phyloP scores from a whole-genome alignment of 1,140 invertebrate species.

The Trichonephila clavipes region DNA sequence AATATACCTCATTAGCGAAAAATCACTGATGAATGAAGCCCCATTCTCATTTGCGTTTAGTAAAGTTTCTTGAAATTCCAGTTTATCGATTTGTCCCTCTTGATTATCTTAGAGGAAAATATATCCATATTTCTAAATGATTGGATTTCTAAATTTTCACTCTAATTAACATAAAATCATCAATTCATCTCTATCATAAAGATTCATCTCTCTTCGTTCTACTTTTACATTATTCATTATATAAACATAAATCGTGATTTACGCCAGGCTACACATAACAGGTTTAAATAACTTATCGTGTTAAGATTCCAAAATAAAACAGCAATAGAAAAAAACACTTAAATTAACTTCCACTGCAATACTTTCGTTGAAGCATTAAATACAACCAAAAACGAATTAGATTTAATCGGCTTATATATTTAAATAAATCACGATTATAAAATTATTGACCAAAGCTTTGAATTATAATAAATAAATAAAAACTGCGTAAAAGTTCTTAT shows the following conservation, averaged over 20 bases:
- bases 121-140: neutral
- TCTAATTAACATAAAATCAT: neutral
- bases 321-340: neutral
- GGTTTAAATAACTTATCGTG: neutral
- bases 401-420: no score
- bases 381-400: no score
- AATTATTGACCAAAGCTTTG: no score
- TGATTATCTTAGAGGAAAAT: neutral
- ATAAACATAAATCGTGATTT: neutral
- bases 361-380: no score
- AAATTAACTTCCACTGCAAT: neutral
- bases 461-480: no score
- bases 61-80: neutral
- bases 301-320: neutral
- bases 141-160: neutral
- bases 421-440: no score
- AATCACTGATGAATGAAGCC: no score
- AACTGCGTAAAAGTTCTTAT: no score
- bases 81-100: neutral
- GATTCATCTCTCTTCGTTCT: neutral
- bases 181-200: neutral
- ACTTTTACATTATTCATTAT: neutral
- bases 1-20: no score
- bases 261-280: neutral
- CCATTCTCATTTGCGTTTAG: neutral